Percentiles rank a stretch among this genome's conserved stretches.
These are phyloP conservation scores for Tapirus indicus DNA, from an alignment of 2,797 vertebrate genomes.

Conservation along the genomic window DNA sequence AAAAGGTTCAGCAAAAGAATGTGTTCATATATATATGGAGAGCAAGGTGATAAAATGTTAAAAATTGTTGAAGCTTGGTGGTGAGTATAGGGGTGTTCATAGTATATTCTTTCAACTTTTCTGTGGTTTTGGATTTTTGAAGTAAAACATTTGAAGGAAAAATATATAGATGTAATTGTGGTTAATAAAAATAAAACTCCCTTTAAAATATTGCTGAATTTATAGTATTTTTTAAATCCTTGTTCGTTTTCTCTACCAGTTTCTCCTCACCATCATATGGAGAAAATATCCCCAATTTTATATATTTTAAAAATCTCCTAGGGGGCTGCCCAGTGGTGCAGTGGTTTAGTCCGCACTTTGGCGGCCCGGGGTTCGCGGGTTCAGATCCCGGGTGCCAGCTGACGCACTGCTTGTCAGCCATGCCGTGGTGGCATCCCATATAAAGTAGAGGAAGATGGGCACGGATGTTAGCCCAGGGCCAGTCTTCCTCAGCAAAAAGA, in stretches of 20 bases:
- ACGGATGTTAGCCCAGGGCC: too few species aligned
- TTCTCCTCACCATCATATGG: not conserved
- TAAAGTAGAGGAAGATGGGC: too few species aligned
- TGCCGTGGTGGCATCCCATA: too few species aligned
- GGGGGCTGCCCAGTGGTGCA: too few species aligned
- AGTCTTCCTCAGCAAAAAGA: too few species aligned
- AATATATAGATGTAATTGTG: not conserved
- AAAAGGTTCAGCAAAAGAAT: not conserved
- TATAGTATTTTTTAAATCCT: not conserved
- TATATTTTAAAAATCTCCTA: not conserved
- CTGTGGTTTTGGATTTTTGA: not conserved
- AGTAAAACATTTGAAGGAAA: not conserved
- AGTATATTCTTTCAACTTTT: not conserved
- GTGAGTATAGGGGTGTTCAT: not conserved
- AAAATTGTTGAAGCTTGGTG: not conserved
- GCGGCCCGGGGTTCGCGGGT: too few species aligned
- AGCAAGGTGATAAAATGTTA: not conserved
- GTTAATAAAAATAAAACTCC: not conserved
- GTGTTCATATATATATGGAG: not conserved
- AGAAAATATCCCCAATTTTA: not conserved
- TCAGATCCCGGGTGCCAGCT: too few species aligned
- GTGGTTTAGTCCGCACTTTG: too few species aligned
- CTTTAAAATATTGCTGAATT: not conserved
- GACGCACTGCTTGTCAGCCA: too few species aligned
- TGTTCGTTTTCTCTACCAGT: not conserved